A percentile compares a stretch with the other conserved stretches of the same genome.
These are phyloP conservation scores for Chrysochloris asiatica DNA, from an alignment of 2,113 vertebrate genomes.

Conservation along the genomic window DNA sequence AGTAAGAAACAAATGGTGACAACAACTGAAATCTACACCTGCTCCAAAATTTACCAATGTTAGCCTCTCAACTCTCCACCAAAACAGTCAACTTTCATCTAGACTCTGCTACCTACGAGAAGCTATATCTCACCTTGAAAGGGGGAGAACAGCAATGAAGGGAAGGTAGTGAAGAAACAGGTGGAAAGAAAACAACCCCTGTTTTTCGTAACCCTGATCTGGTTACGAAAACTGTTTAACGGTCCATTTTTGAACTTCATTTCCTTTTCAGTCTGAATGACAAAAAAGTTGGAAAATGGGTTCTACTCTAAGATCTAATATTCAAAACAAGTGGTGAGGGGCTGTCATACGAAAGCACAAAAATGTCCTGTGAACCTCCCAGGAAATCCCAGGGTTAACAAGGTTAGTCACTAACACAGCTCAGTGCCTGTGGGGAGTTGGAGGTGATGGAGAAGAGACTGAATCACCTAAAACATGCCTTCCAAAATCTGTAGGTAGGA, in stretches of 20 bases:
- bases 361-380: background rate
- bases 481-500: background rate
- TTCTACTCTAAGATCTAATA: background rate
- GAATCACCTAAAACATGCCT: background rate
- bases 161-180: background rate
- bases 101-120: background rate
- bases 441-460: constrained; percentile 16
- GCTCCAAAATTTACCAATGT: background rate
- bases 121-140: background rate
- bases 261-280: background rate
- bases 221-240: background rate
- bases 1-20: background rate
- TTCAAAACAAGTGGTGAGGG: background rate
- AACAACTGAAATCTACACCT: background rate
- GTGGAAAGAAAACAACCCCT: background rate
- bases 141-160: no score
- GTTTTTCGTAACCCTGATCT: background rate
- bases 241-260: background rate
- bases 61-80: background rate
- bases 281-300: background rate
- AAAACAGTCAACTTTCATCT: background rate
- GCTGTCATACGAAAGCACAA: background rate
- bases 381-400: background rate
- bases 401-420: background rate
- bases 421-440: background rate